These are phyloP conservation scores for Hypocryptadius cinnamomeus DNA, from an alignment of 2,113 vertebrate species.

Conservation along the genomic window DNA sequence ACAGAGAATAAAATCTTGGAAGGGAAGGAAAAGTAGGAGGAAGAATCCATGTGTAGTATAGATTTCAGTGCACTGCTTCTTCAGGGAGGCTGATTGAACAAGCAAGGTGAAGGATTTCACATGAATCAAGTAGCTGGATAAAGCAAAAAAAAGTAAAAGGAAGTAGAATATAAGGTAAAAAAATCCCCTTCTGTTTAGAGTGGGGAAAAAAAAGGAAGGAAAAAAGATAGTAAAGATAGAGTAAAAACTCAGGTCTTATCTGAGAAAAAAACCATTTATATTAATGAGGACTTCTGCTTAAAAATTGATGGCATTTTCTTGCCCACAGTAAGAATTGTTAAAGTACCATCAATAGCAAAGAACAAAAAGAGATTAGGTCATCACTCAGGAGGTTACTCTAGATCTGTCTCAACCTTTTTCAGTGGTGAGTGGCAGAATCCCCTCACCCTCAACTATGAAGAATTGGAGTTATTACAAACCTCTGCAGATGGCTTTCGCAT, in stretches of 20 bases:
- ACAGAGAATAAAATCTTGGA: background rate
- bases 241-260: background rate
- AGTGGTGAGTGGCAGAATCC: background rate
- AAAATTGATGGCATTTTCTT: conserved; percentile 29
- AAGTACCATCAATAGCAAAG: background rate
- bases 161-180: background rate
- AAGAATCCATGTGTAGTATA: background rate
- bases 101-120: background rate
- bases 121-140: background rate
- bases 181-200: background rate
- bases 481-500: background rate
- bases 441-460: background rate
- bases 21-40: background rate
- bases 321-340: background rate
- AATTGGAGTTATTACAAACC: background rate
- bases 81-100: background rate
- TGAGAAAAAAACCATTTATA: background rate
- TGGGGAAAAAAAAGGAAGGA: background rate
- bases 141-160: background rate
- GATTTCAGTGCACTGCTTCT: background rate
- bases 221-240: background rate
- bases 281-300: conserved; percentile 15
- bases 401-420: background rate
- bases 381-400: background rate
- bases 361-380: background rate